Evolutionary conservation across 2,888 invertebrate genomes (phyloP), one percentile per base, ranked within the genome.

Genomic region (Belgica antarctica): DNA sequence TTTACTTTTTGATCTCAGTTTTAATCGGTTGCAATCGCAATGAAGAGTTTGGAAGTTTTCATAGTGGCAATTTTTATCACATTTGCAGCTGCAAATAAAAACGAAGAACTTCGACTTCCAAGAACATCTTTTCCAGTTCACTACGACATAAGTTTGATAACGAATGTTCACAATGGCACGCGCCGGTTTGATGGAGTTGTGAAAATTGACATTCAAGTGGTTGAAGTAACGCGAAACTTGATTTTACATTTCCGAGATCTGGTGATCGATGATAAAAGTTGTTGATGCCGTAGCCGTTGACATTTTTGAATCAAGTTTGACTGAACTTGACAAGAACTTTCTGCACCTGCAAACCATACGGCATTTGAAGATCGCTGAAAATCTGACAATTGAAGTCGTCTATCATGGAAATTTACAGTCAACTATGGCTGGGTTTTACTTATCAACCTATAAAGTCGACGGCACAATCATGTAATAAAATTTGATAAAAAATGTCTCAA

Each of bases 231-330:
- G 5, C n/a, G 36, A n/a, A 15, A 15, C 4, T 8, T 62, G n/a
- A 19, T 62, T 2, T 62, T 62, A 19, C 62, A 62, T 24, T 62
- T 36, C 7, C 17, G 36, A 19, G n/a, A 8, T 8, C 62, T 22
- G 19, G 62, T 31, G 5, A 62, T 34, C 19, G 2, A 62, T 62
- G 62, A 62, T 3, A 62, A 34, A 17, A 15, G 34, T 34, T 62
- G 19, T 34, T 17, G 36, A 34, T 5, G 25, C n/a, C 8, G 24
- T 8, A 27, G 62, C 31, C 17, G 17, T 62, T 7, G 17, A 62
- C 15, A n/a, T 31, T 62, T 1, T 15, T 2, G 24, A 12, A 1
- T 61, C n/a, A 4, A 17, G 61, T 27, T 22, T 61, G 1, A n/a
- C n/a, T n/a, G n/a, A n/a, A n/a, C n/a, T n/a, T n/a, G n/a, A n/a